Evolutionary conservation across 2,797 vertebrate species (phyloP).

Genomic region (Periophthalmus magnuspinnatus): DNA sequence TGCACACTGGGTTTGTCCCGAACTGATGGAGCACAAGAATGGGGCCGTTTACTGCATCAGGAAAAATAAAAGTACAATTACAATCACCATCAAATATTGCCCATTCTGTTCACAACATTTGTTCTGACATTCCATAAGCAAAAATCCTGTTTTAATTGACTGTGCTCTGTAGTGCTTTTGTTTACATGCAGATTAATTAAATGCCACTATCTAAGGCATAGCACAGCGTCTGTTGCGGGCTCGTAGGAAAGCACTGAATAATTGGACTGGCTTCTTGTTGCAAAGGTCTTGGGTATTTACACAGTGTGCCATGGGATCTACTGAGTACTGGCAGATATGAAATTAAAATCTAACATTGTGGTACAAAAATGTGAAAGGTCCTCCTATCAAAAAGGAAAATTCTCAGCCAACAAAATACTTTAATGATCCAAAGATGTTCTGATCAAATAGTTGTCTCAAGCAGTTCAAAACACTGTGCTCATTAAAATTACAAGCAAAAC

Average conservation of each 20-base stretch:
- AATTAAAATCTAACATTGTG: neutral
- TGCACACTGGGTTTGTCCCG: conserved; percentile 15
- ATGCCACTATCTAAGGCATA: conserved; percentile 11
- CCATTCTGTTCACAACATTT: neutral
- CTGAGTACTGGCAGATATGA: neutral
- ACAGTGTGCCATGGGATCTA: neutral
- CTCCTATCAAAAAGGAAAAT: neutral
- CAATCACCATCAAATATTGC: conserved; percentile 8
- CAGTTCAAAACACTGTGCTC: neutral
- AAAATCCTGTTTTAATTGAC: conserved; percentile 1
- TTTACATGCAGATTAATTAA: conserved; percentile 12
- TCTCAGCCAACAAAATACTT: neutral
- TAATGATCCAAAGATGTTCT: neutral
- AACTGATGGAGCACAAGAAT: conserved; percentile 9
- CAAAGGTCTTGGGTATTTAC: conserved; percentile 4
- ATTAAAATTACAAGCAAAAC: neutral
- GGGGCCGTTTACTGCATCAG: neutral
- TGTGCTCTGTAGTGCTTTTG: neutral
- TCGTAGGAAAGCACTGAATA: neutral
- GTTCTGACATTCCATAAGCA: neutral
- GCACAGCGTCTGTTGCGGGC: neutral
- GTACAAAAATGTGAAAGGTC: neutral
- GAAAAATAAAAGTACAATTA: conserved; percentile 6
- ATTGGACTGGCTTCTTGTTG: conserved; percentile 9
- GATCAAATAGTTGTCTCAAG: neutral